Base-by-base conservation (phyloP, 2,888 invertebrate species). In the Lithophane semibrunnea region DNA sequence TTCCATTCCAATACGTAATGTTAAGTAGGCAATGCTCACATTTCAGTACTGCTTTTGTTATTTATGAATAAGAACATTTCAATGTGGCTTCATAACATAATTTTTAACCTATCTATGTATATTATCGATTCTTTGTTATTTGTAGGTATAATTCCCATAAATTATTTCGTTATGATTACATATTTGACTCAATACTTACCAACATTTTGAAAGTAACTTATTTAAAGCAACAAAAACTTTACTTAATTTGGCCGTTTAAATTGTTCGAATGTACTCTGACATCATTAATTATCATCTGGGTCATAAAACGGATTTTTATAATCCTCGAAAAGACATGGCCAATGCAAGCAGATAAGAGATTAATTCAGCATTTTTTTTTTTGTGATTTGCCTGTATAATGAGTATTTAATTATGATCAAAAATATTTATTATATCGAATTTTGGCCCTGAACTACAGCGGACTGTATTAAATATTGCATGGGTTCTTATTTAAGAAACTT, bases 1-100 rank as follows among this genome's bases (percentile, higher is more conserved):
- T 66, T 66, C 60, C 29, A 84, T 75, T 71, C 47, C 47, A 76
- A 72, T 79, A 72, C 52, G 24, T 76, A 68, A 80, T 80, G 67
- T 29, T 66, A 75, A 42, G 52, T 47, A 64, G 60, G 37, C n/a
- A 70, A 47, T 73, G 58, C 52, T 71, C 12, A 42, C 63, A 76
- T 63, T 75, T 73, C 12, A 75, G n/a, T 54, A 83, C 37, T 29
- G 13, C 44, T 70, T 16, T 65, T 72, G 47, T 58, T 60, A 16
- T 66, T 44, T 63, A 37, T 66, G 42, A 72, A 42, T 65, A 65
- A 63, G 3, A 69, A 47, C 24, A 58, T n/a, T 42, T 21, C n/a
- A 67, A 21, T 37, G 10, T 24, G 1, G 44, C 9, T n/a, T n/a
- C 9, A 13, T n/a, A 47, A 9, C 24, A 44, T 44, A 0, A 56